These are phyloP conservation scores for Notamacropus eugenii DNA, from an alignment of 2,797 vertebrate species.

Conservation along the genomic window DNA sequence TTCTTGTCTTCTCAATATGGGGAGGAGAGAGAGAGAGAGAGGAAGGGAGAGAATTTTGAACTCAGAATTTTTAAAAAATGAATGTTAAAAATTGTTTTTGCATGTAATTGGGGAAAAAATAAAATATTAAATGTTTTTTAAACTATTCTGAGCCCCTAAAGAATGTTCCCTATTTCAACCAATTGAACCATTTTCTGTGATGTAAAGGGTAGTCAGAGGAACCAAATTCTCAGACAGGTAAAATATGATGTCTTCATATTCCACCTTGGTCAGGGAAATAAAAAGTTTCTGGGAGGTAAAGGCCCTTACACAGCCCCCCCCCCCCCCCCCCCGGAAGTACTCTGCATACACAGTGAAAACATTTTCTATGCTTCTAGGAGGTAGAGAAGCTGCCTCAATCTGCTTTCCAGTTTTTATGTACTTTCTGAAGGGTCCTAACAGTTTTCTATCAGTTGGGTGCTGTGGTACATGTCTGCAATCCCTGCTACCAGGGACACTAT, in stretches of 20 bases:
- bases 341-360: background rate
- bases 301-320: background rate
- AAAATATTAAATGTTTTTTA: background rate
- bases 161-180: background rate
- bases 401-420: background rate
- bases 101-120: background rate
- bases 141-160: background rate
- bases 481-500: background rate
- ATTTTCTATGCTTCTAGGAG: background rate
- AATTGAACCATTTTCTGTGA: background rate
- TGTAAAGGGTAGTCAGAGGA: background rate
- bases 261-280: background rate
- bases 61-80: background rate
- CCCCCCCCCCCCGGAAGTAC: fast-evolving
- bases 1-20: no score
- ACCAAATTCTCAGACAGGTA: background rate
- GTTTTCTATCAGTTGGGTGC: background rate
- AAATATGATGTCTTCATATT: background rate
- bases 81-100: background rate
- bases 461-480: background rate
- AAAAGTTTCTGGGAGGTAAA: background rate
- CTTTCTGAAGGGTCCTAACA: background rate
- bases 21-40: no score
- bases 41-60: no score
- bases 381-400: background rate